Conservation (phyloP, 2,888 invertebrate species). For the Prenolepis imparis region DNA sequence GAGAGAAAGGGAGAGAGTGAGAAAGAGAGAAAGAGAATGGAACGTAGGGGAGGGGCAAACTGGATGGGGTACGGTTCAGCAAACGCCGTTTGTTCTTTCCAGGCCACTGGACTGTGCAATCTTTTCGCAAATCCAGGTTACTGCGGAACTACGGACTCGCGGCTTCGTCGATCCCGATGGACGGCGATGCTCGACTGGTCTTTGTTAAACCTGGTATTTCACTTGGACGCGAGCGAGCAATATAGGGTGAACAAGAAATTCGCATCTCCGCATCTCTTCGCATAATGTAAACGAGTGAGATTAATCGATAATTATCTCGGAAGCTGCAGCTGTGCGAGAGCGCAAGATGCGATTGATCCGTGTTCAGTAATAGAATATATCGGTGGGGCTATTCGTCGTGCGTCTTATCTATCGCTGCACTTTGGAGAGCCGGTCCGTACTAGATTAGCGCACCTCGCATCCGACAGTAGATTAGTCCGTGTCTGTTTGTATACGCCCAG, state of each 20-base stretch:
- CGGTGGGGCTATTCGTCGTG: constrained; percentile 63
- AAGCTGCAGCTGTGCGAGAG: neutral
- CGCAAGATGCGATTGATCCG: constrained; percentile 34
- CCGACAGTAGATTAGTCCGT: constrained; percentile 73
- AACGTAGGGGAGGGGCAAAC: constrained; percentile 64
- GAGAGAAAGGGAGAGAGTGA: neutral
- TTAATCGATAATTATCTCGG: constrained; percentile 32
- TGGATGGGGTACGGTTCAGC: constrained; percentile 83
- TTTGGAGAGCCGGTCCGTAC: constrained; percentile 59
- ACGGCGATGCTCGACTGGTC: constrained; percentile 45
- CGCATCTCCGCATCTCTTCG: neutral
- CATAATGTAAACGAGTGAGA: neutral
- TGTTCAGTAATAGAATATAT: constrained; percentile 41
- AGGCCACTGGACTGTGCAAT: constrained; percentile 84
- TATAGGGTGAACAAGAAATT: constrained; percentile 16
- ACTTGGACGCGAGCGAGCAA: neutral
- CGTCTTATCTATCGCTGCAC: constrained; percentile 71
- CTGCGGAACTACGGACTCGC: constrained; percentile 76
- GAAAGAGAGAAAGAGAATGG: neutral
- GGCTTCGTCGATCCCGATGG: constrained; percentile 63
- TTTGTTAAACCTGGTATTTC: constrained; percentile 71
- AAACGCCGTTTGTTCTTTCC: constrained; percentile 86
- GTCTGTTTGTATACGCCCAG: constrained; percentile 70
- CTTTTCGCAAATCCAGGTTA: constrained; percentile 86
- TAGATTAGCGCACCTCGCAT: constrained; percentile 70